Conservation (phyloP, 2,797 vertebrate genomes). For the Linurgus olivaceus region DNA sequence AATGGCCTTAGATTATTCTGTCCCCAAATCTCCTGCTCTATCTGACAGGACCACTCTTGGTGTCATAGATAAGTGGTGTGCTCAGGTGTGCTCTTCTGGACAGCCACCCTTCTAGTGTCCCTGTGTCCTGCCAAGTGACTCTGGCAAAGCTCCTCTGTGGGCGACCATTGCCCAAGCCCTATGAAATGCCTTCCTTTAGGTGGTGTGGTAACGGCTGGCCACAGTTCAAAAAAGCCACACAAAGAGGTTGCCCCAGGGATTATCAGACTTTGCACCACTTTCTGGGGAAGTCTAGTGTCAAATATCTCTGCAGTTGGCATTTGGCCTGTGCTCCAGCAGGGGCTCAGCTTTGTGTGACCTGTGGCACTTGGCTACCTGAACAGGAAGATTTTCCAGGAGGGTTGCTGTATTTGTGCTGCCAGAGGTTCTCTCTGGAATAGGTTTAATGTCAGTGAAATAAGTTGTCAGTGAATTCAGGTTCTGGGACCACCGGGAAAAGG, state of each 20-base stretch:
- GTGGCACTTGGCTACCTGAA: rapidly evolving
- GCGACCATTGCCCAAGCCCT: background rate
- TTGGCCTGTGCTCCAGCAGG: background rate
- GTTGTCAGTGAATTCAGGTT: background rate
- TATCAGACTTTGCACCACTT: background rate
- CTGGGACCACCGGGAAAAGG: background rate
- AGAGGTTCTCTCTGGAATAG: background rate
- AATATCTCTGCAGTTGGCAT: background rate
- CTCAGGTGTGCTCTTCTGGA: background rate
- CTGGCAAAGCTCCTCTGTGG: background rate
- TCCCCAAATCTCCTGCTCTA: background rate
- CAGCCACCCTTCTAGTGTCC: background rate
- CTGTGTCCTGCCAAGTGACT: background rate
- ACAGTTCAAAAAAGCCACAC: background rate
- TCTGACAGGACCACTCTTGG: background rate
- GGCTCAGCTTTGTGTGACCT: background rate
- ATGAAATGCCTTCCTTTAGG: background rate
- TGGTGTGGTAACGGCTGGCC: background rate
- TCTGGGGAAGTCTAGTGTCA: background rate
- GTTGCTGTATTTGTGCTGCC: background rate
- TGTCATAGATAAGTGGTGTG: rapidly evolving
- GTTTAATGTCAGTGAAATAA: background rate
- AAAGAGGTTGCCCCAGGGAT: background rate
- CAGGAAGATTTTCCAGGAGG: background rate
- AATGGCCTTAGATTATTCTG: background rate